Evolutionary conservation across 2,888 invertebrate species (phyloP), one percentile per base, ranked within the genome.

Genomic region (Eueremaeus valkanovi): DNA sequence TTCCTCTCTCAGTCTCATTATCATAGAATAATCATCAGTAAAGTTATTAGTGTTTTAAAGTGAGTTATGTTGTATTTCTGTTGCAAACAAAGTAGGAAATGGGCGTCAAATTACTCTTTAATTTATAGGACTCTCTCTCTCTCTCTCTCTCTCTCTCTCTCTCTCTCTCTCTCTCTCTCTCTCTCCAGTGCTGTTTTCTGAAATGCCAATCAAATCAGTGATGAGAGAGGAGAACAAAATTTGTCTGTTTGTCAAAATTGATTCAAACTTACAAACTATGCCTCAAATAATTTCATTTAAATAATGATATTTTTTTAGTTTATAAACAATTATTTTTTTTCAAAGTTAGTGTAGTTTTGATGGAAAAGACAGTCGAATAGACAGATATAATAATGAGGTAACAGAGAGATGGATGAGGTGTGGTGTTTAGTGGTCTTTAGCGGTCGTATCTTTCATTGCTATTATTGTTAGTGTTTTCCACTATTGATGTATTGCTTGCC

Each of bases 31-130:
- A 31, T 63, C 63, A 33, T 63, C 33, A 63, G 63, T 63, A 3
- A 18, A 63, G 63, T 63, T 63, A 63, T 63, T 63, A 63, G 63
- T 63, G 33, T 63, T 51, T 24, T 24, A 58, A 58, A 58, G 58
- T 45, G 55, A 55, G 55, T 55, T 55, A 55, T 55, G 3, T 24
- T 33, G 6, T 63, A 31, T 33, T 63, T 63, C 8, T 5, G 21
- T 33, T 31, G 63, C 31, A 5, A 63, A 63, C 63, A 63, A 63
- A 63, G 63, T 63, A 63, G 63, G 63, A 63, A 63, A 63, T 63
- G 63, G 63, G 63, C 31, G 63, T 13, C 6, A 63, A 63, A 63
- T 63, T 63, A 33, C 63, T 63, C 63, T 63, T 33, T 33, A 63
- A 63, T 33, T 63, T 63, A 63, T 63, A 31, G 63, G 63, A 63